Evolutionary conservation across 2,888 invertebrate species (phyloP).

Genomic region (Hydrotaea cyrtoneurina): DNA sequence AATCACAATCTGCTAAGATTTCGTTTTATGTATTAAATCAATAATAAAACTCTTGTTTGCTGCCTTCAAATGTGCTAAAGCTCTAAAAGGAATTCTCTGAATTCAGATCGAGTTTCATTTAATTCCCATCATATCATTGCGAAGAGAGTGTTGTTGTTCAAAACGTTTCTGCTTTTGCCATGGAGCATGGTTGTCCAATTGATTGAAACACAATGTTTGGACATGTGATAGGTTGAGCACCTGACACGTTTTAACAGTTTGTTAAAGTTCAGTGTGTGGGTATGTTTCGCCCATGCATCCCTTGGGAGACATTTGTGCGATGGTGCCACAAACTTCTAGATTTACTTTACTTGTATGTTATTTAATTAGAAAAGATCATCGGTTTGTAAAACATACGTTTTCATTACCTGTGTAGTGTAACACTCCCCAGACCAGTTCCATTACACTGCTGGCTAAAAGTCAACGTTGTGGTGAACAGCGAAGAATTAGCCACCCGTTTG

Average conservation of each 20-base stretch:
- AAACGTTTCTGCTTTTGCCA: neutral
- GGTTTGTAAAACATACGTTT: neutral
- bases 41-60: neutral
- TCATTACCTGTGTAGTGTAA: neutral
- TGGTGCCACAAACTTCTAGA: too few species aligned
- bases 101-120: neutral
- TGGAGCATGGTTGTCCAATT: neutral
- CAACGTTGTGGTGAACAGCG: too few species aligned
- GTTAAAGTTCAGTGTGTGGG: too few species aligned
- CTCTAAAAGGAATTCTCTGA: neutral
- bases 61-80: neutral
- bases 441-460: too few species aligned
- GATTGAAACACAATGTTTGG: neutral
- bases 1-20: slow-evolving; percentile 6
- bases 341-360: too few species aligned
- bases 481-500: too few species aligned
- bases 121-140: neutral
- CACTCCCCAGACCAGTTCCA: too few species aligned
- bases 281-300: too few species aligned
- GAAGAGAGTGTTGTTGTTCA: neutral
- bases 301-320: too few species aligned
- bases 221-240: neutral
- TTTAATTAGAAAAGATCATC: neutral
- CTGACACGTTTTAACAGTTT: neutral
- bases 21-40: slow-evolving; percentile 3